phyloP scores from a whole-genome alignment of 1,140 invertebrate species.

The Acromyrmex heyeri region DNA sequence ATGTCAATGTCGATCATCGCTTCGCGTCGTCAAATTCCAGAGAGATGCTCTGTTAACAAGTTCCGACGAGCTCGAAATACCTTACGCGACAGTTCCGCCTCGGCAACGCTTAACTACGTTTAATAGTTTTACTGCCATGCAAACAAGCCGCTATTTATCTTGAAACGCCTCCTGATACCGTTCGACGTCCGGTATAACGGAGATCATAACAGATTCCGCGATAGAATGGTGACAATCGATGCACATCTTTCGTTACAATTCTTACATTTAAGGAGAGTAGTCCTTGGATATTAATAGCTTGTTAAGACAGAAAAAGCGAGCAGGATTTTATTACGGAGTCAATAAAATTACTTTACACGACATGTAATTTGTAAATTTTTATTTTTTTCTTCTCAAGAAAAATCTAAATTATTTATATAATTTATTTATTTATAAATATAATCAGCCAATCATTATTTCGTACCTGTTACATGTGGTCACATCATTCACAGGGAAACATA shows the following conservation, averaged over 20 bases:
- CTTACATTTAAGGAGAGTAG: not conserved
- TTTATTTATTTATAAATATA: not conserved
- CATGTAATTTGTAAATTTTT: not conserved
- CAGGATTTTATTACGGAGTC: not conserved
- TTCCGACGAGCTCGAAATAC: constrained; percentile 36
- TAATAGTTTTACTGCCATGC: constrained; percentile 46
- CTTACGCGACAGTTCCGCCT: constrained; percentile 28
- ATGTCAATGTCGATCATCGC: not conserved
- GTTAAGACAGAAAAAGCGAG: not conserved
- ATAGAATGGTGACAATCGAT: constrained; percentile 1
- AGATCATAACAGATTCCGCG: constrained; percentile 34
- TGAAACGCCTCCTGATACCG: constrained; percentile 32
- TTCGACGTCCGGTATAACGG: constrained; percentile 21
- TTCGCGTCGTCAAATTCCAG: not conserved
- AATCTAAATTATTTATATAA: not conserved
- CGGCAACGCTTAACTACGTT: constrained; percentile 5
- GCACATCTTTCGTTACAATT: not conserved
- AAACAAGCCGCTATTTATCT: constrained; percentile 46
- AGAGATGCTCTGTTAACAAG: not conserved
- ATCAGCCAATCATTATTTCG: not conserved
- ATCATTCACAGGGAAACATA: not conserved
- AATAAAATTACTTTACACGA: not conserved
- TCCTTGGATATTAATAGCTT: not conserved
- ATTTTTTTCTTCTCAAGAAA: not conserved
- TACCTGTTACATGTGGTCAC: not conserved